Conservation (phyloP, 2,888 invertebrate species). For the Oligia strigilis region DNA sequence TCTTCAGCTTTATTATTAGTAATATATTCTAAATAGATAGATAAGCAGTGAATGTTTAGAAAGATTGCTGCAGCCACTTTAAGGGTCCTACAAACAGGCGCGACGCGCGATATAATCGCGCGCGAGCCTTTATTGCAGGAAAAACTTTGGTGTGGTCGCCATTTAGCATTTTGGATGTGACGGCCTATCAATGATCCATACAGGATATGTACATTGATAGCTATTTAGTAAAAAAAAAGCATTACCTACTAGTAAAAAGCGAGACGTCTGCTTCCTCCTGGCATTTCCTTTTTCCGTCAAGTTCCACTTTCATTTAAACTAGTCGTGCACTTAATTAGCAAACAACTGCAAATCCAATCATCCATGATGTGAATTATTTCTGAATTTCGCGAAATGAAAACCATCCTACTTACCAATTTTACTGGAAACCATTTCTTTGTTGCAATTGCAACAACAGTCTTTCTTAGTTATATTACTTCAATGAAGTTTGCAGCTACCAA, state of each 20-base stretch:
- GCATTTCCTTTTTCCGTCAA: constrained; percentile 45
- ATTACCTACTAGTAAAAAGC: neutral
- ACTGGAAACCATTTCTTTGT: constrained; percentile 19
- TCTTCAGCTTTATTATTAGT: neutral
- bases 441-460: constrained; percentile 10
- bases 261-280: constrained; percentile 41
- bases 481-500: neutral
- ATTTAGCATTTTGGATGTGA: neutral
- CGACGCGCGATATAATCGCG: too few species aligned
- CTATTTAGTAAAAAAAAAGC: constrained; percentile 29
- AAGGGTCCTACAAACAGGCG: too few species aligned
- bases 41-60: neutral
- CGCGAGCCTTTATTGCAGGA: too few species aligned
- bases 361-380: constrained; percentile 51
- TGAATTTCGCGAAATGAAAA: constrained; percentile 36
- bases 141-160: neutral
- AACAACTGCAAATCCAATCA: constrained; percentile 44
- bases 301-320: constrained; percentile 49
- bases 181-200: neutral
- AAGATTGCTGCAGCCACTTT: neutral
- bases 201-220: constrained; percentile 7
- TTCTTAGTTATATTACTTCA: neutral
- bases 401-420: neutral
- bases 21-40: neutral
- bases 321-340: constrained; percentile 52